Evolutionary conservation across 2,888 invertebrate genomes (phyloP).

Genomic region (Alsophila aescularia): DNA sequence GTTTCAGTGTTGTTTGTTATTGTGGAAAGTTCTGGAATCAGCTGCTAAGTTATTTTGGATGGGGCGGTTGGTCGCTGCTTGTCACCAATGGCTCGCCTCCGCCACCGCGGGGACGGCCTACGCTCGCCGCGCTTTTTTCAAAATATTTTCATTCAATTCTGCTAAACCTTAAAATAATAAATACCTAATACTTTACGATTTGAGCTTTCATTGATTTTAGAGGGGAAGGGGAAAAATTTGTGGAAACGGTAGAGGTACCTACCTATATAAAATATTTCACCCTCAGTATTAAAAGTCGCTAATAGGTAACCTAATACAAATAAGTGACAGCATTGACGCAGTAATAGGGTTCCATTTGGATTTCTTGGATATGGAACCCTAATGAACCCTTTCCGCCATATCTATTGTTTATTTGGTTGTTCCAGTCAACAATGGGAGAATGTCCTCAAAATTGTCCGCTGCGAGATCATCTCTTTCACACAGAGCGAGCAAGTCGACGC

Average conservation of each 20-base stretch:
- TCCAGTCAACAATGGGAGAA: constrained; percentile 94
- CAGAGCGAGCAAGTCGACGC: constrained; percentile 96
- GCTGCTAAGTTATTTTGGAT: constrained; percentile 57
- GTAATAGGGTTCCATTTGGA: too few relatives aligned
- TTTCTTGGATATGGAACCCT: too few relatives aligned
- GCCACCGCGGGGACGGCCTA: not conserved
- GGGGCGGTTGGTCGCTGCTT: constrained; percentile 13
- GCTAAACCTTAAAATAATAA: too few relatives aligned
- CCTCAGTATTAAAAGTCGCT: too few relatives aligned
- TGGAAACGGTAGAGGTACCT: too few relatives aligned
- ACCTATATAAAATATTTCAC: too few relatives aligned
- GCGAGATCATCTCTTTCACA: constrained; percentile 97
- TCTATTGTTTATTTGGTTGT: constrained; percentile 39
- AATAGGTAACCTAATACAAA: too few relatives aligned
- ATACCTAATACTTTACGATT: too few relatives aligned
- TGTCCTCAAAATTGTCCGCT: constrained; percentile 95
- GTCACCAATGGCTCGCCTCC: constrained; percentile 44
- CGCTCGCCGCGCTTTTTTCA: constrained; percentile 2
- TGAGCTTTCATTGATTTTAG: too few relatives aligned
- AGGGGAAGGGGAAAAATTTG: too few relatives aligned
- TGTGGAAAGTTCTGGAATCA: constrained; percentile 75
- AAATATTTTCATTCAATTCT: not conserved
- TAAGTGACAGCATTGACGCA: too few relatives aligned
- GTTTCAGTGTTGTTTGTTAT: constrained; percentile 17
- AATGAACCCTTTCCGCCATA: not conserved